Base-by-base conservation (phyloP, 2,888 invertebrate genomes). In the Coecobrya sp. region DNA sequence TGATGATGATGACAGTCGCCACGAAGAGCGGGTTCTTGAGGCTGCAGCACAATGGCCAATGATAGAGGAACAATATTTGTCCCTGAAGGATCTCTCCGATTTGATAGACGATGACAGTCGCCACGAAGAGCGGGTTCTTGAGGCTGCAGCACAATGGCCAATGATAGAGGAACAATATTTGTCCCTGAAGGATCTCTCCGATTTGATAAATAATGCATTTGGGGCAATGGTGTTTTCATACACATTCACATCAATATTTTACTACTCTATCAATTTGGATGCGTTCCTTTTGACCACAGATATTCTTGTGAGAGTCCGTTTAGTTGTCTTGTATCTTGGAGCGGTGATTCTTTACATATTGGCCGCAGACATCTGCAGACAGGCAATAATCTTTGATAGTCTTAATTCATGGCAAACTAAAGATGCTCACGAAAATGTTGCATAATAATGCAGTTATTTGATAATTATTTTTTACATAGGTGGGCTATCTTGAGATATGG, bases 211-310 rank as follows among this genome's bases (percentile, higher is more conserved):
- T 68, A 79, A 91, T 55, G 91, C 86, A 65, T 91, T 86, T 68
- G 91, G 91, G 16, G 86, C 86, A 79, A 86, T 91, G 86, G 86
- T 91, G 4, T 86, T 91, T 55, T 86, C 91, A 5, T 86, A 91
- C 68, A 86, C 86, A 16, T 86, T 91, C 45, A 84, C 91, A 0
- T 86, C 86, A 8, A 86, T 91, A n/a, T 91, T 91, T 19, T 91
- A 86, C 27, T 91, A 91, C 68, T 91, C 91, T 7, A 91, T 86
- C 42, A 76, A 91, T 19, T 27, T 91, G 11, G 91, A 91, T 16
- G 91, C 86, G n/a, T 91, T 91, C 52, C 79, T 91, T 16, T 65
- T 86, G 11, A 86, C 91, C 5, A 65, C 86, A 13, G 91, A 91
- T 16, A 42, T 86, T 65, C 76, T 91, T 52, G 86, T 79, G 22